Conservation (phyloP, 2,113 vertebrate genomes). For the Mirza zaza region DNA sequence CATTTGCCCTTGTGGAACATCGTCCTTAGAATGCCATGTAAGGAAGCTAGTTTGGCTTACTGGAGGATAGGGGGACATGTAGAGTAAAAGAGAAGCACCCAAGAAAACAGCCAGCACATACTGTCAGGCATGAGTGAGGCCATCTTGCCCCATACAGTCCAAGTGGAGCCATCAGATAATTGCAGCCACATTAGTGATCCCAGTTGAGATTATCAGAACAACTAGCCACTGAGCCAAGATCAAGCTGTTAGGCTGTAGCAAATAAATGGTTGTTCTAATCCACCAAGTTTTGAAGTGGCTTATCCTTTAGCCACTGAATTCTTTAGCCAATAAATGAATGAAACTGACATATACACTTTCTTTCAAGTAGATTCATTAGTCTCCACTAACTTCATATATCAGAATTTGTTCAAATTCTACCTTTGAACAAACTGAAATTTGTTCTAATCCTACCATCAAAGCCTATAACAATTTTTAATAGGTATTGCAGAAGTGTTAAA, state of each 20-base stretch:
- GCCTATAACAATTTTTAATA: neutral
- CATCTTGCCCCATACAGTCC: neutral
- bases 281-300: neutral
- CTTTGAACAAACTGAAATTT: no score
- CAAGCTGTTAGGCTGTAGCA: neutral
- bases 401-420: neutral
- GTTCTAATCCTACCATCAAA: neutral
- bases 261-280: neutral
- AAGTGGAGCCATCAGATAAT: neutral
- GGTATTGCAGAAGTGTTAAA: neutral
- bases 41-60: neutral
- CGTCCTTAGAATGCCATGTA: neutral
- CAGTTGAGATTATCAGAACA: neutral
- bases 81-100: neutral
- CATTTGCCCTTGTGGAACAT: neutral
- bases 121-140: neutral
- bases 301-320: neutral
- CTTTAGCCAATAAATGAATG: neutral
- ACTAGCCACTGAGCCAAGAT: neutral
- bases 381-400: neutral
- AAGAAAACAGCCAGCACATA: neutral
- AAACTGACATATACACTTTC: neutral
- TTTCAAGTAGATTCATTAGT: neutral
- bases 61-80: neutral
- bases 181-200: neutral